These are phyloP conservation scores for Eristalis arbustorum DNA, from an alignment of 2,888 invertebrate species.

Conservation along the genomic window DNA sequence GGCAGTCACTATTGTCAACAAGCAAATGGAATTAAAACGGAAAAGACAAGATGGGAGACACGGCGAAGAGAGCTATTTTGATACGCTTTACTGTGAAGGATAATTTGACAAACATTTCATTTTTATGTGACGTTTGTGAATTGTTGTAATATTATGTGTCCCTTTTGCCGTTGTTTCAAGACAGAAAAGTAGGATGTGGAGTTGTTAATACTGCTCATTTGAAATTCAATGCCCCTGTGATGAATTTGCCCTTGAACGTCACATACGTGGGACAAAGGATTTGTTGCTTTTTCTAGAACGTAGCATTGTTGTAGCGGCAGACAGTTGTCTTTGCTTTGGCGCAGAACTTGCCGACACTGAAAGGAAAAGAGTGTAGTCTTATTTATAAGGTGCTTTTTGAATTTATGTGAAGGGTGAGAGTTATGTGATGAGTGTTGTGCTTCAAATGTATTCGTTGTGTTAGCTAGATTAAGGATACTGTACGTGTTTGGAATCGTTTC, in stretches of 20 bases:
- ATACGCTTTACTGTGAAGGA: conserved; percentile 39
- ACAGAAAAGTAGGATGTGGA: conserved; percentile 6
- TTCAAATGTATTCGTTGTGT: neutral
- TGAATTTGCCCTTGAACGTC: conserved; percentile 34
- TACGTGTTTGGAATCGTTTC: neutral
- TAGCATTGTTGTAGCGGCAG: neutral
- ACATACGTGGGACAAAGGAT: conserved; percentile 6
- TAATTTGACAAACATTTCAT: conserved; percentile 57
- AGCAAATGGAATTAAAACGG: conserved; percentile 53
- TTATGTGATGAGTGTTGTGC: neutral
- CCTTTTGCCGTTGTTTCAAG: conserved; percentile 9
- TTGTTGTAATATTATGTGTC: conserved; percentile 57
- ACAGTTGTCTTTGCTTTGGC: neutral
- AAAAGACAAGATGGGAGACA: conserved; percentile 31
- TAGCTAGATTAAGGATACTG: neutral
- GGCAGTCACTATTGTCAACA: conserved; percentile 48
- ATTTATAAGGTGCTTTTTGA: neutral
- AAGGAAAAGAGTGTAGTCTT: neutral
- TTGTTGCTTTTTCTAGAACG: neutral
- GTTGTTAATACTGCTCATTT: conserved; percentile 48
- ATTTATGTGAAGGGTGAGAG: neutral
- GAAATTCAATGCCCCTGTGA: conserved; percentile 50
- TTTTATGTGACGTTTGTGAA: conserved; percentile 56
- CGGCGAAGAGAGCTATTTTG: conserved; percentile 38
- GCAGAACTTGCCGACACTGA: neutral